These are phyloP conservation scores for Pelecanoides urinatrix DNA, from an alignment of 2,113 vertebrate species.

Conservation along the genomic window DNA sequence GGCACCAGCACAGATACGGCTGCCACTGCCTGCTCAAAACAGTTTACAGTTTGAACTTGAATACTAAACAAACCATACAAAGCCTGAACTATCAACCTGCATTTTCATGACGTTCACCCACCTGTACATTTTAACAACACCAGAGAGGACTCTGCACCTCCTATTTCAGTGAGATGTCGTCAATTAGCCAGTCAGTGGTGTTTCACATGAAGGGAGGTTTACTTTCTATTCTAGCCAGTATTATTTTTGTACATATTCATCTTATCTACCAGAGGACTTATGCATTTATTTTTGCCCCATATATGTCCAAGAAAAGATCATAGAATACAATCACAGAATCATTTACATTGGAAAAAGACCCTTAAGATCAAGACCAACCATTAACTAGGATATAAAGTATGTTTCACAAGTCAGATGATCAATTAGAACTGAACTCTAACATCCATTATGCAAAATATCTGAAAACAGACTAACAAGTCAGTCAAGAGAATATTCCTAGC, in stretches of 20 bases:
- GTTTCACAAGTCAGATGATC: background rate
- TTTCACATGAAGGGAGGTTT: background rate
- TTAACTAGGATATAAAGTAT: background rate
- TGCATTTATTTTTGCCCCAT: background rate
- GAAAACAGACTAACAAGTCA: background rate
- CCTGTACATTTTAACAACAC: background rate
- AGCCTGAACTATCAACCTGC: background rate
- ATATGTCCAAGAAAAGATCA: background rate
- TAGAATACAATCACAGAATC: background rate
- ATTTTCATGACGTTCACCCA: background rate
- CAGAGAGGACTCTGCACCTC: background rate
- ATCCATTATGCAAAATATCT: background rate
- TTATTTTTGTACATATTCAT: background rate
- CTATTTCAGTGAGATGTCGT: background rate
- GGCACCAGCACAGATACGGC: background rate
- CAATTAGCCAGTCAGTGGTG: background rate
- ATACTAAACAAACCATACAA: background rate
- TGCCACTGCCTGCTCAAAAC: background rate
- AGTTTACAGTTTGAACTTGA: background rate
- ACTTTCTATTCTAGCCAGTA: background rate
- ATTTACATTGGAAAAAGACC: background rate
- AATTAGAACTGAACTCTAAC: background rate
- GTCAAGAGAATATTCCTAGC: background rate
- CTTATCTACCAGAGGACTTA: background rate
- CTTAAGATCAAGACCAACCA: background rate